Percentiles rank a stretch among this genome's conserved stretches.
phyloP scores from a whole-genome alignment of 2,113 vertebrate species.

The Notarius lentiginosus region DNA sequence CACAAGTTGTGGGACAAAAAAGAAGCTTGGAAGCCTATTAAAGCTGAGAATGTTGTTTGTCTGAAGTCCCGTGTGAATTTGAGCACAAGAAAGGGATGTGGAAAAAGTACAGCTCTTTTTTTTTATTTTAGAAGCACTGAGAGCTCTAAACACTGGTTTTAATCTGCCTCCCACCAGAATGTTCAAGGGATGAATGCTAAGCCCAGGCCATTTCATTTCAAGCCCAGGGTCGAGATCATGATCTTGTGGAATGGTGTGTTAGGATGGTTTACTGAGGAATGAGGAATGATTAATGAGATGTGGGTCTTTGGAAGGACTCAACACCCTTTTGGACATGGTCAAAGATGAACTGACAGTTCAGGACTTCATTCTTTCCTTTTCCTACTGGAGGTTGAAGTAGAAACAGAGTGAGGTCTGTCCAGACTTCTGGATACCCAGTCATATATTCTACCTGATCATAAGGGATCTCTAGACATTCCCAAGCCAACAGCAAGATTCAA shows the following conservation, averaged over 20 bases:
- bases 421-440: not conserved
- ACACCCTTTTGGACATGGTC: not conserved
- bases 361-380: not conserved
- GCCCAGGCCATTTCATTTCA: not conserved
- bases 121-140: not conserved
- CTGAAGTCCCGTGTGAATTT: constrained; percentile 13
- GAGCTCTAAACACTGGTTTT: constrained; percentile 4
- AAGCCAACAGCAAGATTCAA: not conserved
- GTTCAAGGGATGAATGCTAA: not conserved
- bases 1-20: constrained; percentile 35
- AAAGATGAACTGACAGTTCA: not conserved
- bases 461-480: not conserved
- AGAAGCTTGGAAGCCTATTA: constrained; percentile 37
- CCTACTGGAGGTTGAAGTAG: not conserved
- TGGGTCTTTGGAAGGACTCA: not conserved
- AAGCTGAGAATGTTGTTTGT: constrained; percentile 23
- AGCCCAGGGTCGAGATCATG: too few relatives aligned
- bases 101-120: constrained; percentile 1
- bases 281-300: not conserved
- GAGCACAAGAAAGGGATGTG: constrained; percentile 8
- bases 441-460: not conserved
- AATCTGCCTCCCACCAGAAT: not conserved
- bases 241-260: not conserved
- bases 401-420: not conserved
- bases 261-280: too few relatives aligned